phyloP scores from a whole-genome alignment of 2,113 vertebrate genomes.

The Menura novaehollandiae region DNA sequence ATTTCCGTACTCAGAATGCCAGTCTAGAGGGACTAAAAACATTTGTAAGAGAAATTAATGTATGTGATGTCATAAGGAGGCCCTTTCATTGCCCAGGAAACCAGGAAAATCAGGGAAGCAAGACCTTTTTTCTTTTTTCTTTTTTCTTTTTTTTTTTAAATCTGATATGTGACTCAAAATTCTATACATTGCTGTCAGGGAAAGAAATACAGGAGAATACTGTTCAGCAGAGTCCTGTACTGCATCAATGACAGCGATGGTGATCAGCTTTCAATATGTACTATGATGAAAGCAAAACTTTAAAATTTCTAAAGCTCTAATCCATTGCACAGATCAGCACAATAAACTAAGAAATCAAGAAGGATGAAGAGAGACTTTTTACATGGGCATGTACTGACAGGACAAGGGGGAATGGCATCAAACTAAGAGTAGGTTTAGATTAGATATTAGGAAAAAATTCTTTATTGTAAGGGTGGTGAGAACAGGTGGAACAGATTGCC shows the following conservation, averaged over 20 bases:
- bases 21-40: not conserved
- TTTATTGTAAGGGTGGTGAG: not conserved
- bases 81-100: not conserved
- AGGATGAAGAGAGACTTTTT: not conserved
- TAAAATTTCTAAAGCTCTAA: not conserved
- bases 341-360: not conserved
- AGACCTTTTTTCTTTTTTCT: not conserved
- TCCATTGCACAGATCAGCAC: not conserved
- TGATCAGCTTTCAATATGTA: not conserved
- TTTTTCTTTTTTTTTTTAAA: not conserved
- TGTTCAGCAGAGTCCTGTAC: not conserved
- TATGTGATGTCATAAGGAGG: not conserved
- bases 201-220: not conserved
- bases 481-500: not conserved
- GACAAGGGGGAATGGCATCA: not conserved
- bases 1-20: not conserved
- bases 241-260: not conserved
- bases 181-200: accelerated
- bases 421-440: not conserved
- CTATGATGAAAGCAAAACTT: not conserved
- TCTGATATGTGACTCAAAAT: not conserved
- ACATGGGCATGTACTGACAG: not conserved
- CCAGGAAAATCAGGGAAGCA: not conserved
- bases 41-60: not conserved
- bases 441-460: not conserved